These are phyloP conservation scores for Pachycephala philippinensis DNA, from an alignment of 2,113 vertebrate genomes.

Conservation along the genomic window DNA sequence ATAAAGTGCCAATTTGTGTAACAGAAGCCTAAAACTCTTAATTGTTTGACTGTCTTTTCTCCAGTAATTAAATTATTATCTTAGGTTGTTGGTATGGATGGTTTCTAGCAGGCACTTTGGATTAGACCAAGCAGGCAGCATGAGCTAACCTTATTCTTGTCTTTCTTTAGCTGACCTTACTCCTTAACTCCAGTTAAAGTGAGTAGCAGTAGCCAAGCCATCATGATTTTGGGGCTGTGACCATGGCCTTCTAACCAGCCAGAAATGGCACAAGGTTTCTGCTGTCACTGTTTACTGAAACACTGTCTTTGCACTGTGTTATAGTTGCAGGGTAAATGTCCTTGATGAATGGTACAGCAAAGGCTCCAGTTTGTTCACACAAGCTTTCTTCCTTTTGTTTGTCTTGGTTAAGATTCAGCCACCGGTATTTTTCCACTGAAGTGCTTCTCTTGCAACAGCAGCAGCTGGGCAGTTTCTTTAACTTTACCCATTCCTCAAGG, in stretches of 20 bases:
- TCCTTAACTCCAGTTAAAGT: neutral
- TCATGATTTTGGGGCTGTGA: neutral
- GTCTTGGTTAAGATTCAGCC: neutral
- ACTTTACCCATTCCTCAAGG: neutral
- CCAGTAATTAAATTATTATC: neutral
- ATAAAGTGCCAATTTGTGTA: neutral
- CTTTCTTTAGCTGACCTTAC: neutral
- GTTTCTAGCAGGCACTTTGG: neutral
- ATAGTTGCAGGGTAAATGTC: neutral
- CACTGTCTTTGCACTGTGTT: neutral
- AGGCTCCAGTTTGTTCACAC: neutral
- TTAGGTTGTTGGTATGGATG: neutral
- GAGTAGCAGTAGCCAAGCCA: neutral
- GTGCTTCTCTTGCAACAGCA: neutral
- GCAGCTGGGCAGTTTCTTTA: neutral
- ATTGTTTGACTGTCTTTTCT: neutral
- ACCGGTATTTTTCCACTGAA: neutral
- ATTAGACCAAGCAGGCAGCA: neutral
- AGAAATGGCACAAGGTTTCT: neutral
- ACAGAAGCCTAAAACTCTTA: slow-evolving; percentile 1
- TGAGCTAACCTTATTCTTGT: neutral
- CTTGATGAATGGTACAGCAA: neutral
- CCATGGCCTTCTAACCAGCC: neutral
- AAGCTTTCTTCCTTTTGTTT: neutral
- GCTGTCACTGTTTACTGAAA: neutral